Evolutionary conservation across 2,797 vertebrate genomes (phyloP).

Genomic region (Anolis apletophallus): DNA sequence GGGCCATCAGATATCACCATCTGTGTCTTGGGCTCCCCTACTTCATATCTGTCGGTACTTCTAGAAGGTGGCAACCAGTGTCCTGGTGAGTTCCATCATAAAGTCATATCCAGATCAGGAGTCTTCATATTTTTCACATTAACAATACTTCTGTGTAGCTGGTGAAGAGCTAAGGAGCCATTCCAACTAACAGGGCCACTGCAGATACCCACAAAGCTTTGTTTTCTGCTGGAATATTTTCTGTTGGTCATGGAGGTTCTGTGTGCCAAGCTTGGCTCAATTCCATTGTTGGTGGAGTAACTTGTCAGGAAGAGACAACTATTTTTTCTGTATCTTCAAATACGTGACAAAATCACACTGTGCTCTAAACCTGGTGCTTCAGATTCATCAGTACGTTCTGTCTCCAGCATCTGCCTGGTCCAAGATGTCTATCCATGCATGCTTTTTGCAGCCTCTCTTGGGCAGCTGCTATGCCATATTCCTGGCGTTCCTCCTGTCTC

Average conservation of each 20-base stretch:
- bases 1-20: slow-evolving; percentile 73
- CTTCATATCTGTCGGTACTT: slow-evolving; percentile 76
- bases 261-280: too few relatives aligned
- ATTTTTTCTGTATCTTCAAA: not conserved
- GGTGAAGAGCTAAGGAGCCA: not conserved
- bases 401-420: not conserved
- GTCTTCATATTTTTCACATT: not conserved
- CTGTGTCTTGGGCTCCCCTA: slow-evolving; percentile 77
- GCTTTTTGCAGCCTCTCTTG: not conserved
- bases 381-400: not conserved
- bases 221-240: not conserved
- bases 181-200: not conserved
- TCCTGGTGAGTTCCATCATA: slow-evolving; percentile 71
- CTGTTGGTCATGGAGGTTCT: too few relatives aligned
- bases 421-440: not conserved
- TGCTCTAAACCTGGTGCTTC: not conserved
- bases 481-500: slow-evolving; percentile 9
- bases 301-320: not conserved
- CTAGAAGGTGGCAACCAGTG: slow-evolving; percentile 78
- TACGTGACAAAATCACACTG: not conserved
- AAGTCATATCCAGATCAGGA: not conserved
- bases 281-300: too few relatives aligned
- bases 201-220: not conserved
- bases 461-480: slow-evolving; percentile 52
- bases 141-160: not conserved